Conservation (phyloP, 2,888 invertebrate genomes). For the Brachypalpus laphriformis region DNA sequence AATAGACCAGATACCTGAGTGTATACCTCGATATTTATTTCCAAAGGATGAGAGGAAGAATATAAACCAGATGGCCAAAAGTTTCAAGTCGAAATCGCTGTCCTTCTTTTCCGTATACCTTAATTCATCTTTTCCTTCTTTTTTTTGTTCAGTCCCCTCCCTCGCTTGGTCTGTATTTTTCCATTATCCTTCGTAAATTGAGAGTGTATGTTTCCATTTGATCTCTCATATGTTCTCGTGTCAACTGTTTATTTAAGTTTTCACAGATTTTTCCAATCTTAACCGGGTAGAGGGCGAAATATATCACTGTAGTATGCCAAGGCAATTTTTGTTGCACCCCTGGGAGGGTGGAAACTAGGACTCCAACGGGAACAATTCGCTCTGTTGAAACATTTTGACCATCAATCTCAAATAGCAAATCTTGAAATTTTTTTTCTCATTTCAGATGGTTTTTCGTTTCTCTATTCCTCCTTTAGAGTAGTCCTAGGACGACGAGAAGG, state of each 20-base stretch:
- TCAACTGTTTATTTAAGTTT: conserved; percentile 66
- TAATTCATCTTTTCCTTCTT: conserved; percentile 11
- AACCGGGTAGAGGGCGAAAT: neutral
- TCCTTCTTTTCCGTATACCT: neutral
- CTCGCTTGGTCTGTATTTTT: conserved; percentile 11
- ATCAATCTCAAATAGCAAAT: conserved; percentile 53
- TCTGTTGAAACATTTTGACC: conserved; percentile 40
- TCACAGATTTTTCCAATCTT: conserved; percentile 50
- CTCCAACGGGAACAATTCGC: conserved; percentile 29
- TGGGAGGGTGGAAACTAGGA: conserved; percentile 7
- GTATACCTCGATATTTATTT: conserved; percentile 1
- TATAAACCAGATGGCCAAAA: conserved; percentile 31
- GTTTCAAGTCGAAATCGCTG: conserved; percentile 18
- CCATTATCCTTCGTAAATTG: conserved; percentile 60
- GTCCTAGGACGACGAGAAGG: neutral
- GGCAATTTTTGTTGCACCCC: conserved; percentile 38
- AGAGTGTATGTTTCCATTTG: conserved; percentile 66
- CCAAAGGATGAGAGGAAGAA: conserved; percentile 1
- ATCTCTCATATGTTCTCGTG: conserved; percentile 61
- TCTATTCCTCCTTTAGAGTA: neutral
- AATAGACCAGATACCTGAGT: conserved; percentile 3
- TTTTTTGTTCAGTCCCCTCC: neutral
- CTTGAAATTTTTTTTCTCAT: neutral
- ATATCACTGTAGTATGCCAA: conserved; percentile 2
- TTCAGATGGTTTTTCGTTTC: conserved; percentile 5